These are phyloP conservation scores for Corythornis cristatus DNA, from an alignment of 2,113 vertebrate genomes.

Conservation along the genomic window DNA sequence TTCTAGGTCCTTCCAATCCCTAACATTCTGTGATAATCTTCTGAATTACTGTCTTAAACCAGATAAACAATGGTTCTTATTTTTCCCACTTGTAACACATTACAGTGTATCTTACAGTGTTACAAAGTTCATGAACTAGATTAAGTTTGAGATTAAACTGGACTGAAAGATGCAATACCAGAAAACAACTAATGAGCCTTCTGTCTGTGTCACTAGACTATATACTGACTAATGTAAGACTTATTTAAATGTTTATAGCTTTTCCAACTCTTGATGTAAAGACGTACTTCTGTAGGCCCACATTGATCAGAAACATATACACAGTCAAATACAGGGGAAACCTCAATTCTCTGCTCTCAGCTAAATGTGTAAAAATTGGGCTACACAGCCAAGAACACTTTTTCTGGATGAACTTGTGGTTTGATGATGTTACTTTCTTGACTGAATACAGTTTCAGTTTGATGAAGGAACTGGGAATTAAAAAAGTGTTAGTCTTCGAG, in stretches of 20 bases:
- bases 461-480: not conserved
- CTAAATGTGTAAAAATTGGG: not conserved
- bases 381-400: not conserved
- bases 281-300: not conserved
- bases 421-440: not conserved
- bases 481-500: fast-evolving
- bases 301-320: not conserved
- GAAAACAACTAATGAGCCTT: not conserved
- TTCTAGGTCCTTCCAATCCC: too few relatives aligned
- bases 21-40: not conserved
- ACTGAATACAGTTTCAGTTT: not conserved
- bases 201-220: fast-evolving
- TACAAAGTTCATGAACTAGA: not conserved
- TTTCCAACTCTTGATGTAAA: not conserved
- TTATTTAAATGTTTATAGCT: not conserved
- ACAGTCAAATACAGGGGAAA: not conserved
- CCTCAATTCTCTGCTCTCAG: not conserved
- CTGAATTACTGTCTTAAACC: not conserved
- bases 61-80: not conserved
- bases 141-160: not conserved
- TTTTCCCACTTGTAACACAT: not conserved
- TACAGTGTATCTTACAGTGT: fast-evolving
- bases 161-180: not conserved
- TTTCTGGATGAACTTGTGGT: not conserved
- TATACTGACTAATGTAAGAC: not conserved